Conservation (phyloP, 1,140 invertebrate genomes). For the Camponotus pennsylvanicus region DNA sequence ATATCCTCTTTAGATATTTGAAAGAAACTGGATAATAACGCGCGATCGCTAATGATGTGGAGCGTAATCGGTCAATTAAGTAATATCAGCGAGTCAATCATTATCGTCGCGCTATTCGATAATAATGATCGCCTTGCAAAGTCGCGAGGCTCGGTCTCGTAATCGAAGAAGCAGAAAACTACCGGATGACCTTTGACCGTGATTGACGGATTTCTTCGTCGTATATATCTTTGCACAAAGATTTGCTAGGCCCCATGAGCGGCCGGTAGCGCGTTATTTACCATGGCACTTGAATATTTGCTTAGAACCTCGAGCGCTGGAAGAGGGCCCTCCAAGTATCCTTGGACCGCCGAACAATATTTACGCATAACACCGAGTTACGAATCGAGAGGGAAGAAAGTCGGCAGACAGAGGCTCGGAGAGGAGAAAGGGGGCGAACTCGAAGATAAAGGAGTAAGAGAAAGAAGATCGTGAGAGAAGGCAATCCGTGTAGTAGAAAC, state of each 20-base stretch:
- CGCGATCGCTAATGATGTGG: not conserved
- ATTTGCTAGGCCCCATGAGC: slow-evolving; percentile 57
- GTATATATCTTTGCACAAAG: slow-evolving; percentile 56
- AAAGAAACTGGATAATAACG: not conserved
- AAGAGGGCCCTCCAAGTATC: slow-evolving; percentile 70
- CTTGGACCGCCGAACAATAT: slow-evolving; percentile 76
- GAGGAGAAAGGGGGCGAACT: not conserved
- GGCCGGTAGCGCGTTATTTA: slow-evolving; percentile 72
- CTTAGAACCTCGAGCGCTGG: slow-evolving; percentile 71
- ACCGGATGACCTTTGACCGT: slow-evolving; percentile 66
- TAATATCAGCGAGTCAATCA: slow-evolving; percentile 14
- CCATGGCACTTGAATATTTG: slow-evolving; percentile 73
- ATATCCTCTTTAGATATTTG: not conserved
- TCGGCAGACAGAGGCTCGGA: slow-evolving; percentile 21
- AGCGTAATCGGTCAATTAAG: slow-evolving; percentile 10
- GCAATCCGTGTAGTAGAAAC: slow-evolving; percentile 46
- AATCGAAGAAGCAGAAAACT: slow-evolving; percentile 43
- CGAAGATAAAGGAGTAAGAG: slow-evolving; percentile 54
- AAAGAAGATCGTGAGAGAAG: slow-evolving; percentile 72
- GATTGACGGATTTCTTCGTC: slow-evolving; percentile 55
- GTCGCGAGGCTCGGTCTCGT: not conserved
- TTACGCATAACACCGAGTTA: slow-evolving; percentile 77
- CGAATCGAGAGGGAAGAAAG: slow-evolving; percentile 66
- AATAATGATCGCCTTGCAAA: slow-evolving; percentile 7
- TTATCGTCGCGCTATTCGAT: slow-evolving; percentile 10